Percentiles rank a stretch among this genome's conserved stretches.
phyloP scores from a whole-genome alignment of 1,140 invertebrate genomes.

The Melitaea cinxia region DNA sequence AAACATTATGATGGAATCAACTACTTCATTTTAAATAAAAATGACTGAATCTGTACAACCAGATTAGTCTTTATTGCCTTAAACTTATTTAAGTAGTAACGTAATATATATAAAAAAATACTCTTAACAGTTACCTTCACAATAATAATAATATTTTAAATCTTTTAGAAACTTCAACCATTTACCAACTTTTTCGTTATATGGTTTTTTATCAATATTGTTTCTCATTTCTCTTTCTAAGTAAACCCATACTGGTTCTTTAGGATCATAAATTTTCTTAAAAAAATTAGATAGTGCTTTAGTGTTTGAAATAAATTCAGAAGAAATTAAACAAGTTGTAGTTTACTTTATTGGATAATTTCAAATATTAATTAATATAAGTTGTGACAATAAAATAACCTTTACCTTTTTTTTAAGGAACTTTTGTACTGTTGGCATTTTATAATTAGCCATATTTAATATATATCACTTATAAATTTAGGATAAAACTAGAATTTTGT shows the following conservation, averaged over 20 bases:
- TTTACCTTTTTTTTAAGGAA: constrained; percentile 59
- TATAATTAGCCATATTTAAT: constrained; percentile 56
- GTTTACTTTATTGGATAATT: too few relatives aligned
- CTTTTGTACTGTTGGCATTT: constrained; percentile 57
- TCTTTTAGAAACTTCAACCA: constrained; percentile 66
- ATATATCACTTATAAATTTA: constrained; percentile 27
- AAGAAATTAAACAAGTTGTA: too few relatives aligned
- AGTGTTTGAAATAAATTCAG: too few relatives aligned
- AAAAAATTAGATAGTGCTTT: too few relatives aligned
- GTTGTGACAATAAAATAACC: too few relatives aligned
- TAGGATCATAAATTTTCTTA: constrained; percentile 59
- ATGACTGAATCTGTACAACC: too few relatives aligned
- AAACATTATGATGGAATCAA: too few relatives aligned
- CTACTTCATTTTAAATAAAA: too few relatives aligned
- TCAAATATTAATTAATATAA: too few relatives aligned
- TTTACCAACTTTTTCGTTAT: constrained; percentile 62
- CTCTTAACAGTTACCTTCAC: constrained; percentile 51
- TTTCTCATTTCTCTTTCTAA: constrained; percentile 64
- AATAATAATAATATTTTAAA: constrained; percentile 50
- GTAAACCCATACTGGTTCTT: constrained; percentile 63
- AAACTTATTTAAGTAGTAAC: too few relatives aligned
- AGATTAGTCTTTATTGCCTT: too few relatives aligned
- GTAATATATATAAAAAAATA: neutral
- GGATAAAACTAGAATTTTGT: constrained; percentile 11
- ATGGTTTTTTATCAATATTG: constrained; percentile 59